Evolutionary conservation across 2,113 vertebrate species (phyloP).

Genomic region (Tragulus kanchil): DNA sequence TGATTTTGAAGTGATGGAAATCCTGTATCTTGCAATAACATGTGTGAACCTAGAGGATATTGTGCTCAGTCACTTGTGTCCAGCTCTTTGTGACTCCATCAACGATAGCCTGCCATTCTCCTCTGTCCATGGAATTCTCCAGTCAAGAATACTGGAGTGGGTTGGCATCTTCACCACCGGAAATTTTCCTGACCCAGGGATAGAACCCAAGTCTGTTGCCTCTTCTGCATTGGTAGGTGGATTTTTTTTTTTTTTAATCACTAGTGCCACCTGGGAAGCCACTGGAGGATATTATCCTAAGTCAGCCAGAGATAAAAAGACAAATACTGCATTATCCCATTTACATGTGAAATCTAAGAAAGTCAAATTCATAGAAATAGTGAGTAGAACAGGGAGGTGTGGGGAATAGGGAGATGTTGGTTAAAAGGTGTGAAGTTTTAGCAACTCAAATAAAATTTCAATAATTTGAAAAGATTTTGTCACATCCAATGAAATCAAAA

Average conservation of each 20-base stretch:
- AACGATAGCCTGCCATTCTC: fast-evolving
- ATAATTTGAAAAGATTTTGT: too few relatives aligned
- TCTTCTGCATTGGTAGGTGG: background rate
- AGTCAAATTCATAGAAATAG: too few relatives aligned
- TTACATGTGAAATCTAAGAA: background rate
- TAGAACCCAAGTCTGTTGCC: fast-evolving
- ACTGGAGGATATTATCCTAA: background rate
- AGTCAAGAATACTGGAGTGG: background rate
- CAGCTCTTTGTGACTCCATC: fast-evolving
- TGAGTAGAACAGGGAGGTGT: background rate
- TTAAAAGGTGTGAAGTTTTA: background rate
- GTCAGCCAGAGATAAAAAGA: background rate
- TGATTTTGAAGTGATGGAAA: background rate
- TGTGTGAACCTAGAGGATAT: background rate
- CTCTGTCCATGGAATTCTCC: background rate
- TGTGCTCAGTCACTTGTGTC: background rate
- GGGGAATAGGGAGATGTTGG: background rate
- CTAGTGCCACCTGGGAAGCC: background rate
- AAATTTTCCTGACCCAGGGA: fast-evolving
- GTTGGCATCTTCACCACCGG: background rate
- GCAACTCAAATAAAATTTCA: too few relatives aligned
- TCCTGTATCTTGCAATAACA: background rate
- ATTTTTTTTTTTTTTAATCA: background rate
- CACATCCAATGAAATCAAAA: background rate
- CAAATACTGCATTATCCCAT: background rate